phyloP scores from a whole-genome alignment of 2,888 invertebrate genomes.

The Rambutsinella grinnellia region DNA sequence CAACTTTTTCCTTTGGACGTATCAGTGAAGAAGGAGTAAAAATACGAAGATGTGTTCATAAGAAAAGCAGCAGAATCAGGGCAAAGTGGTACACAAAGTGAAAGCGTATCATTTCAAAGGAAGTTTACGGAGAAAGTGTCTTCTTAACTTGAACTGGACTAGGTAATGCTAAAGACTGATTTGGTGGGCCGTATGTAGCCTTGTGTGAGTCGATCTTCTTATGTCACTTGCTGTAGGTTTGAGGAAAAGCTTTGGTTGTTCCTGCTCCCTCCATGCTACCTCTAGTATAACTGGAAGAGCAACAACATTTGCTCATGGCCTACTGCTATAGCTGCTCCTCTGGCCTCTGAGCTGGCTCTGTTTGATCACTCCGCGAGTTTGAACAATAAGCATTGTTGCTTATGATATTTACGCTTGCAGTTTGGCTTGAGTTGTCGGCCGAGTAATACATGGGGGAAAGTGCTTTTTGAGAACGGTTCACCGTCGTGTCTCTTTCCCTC shows the following conservation, averaged over 20 bases:
- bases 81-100: slow-evolving; percentile 33
- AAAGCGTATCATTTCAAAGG: neutral
- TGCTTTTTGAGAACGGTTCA: neutral
- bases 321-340: neutral
- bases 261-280: slow-evolving; percentile 15
- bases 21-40: too few species aligned
- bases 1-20: too few species aligned
- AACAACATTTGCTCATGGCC: slow-evolving; percentile 20
- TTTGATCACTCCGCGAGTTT: neutral
- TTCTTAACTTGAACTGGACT: neutral
- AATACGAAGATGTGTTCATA: slow-evolving; percentile 23
- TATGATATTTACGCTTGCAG: slow-evolving; percentile 17
- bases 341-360: neutral
- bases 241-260: slow-evolving; percentile 24
- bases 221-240: slow-evolving; percentile 34
- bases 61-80: slow-evolving; percentile 31
- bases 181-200: neutral
- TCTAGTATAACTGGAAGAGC: slow-evolving; percentile 5
- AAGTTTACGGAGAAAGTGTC: slow-evolving; percentile 30
- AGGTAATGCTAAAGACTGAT: slow-evolving; percentile 19
- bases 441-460: slow-evolving; percentile 6
- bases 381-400: slow-evolving; percentile 23
- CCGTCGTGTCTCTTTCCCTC: neutral
- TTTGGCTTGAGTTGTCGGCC: slow-evolving; percentile 37
- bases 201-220: slow-evolving; percentile 25